A percentile compares a stretch with the other conserved stretches of the same genome.
phyloP scores from a whole-genome alignment of 2,888 invertebrate species.

The Drosophila barbarae region DNA sequence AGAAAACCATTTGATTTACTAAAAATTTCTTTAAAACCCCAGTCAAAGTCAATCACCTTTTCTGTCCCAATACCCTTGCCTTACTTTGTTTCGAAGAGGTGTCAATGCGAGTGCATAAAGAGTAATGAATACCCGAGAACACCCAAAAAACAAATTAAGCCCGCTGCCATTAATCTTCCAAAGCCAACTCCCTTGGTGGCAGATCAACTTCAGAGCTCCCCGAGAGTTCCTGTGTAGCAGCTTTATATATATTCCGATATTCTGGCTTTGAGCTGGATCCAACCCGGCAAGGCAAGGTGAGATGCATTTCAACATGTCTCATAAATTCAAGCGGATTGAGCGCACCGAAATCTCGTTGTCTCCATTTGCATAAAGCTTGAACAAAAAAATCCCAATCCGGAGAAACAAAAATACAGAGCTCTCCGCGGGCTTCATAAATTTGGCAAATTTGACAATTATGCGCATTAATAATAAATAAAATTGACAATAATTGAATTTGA shows the following conservation, averaged over 20 bases:
- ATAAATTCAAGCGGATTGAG: conserved; percentile 76
- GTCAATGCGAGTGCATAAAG: conserved; percentile 57
- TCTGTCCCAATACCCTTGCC: background rate
- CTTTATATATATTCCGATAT: conserved; percentile 6
- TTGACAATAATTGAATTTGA: conserved; percentile 79
- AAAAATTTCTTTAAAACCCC: background rate
- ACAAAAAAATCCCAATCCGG: background rate
- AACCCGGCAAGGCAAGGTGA: conserved; percentile 72
- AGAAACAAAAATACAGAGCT: conserved; percentile 8
- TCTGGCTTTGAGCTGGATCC: conserved; percentile 19
- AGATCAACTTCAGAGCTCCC: conserved; percentile 18
- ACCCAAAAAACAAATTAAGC: conserved; percentile 76
- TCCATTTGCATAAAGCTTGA: conserved; percentile 59
- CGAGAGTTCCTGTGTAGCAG: conserved; percentile 5
- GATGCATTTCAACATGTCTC: conserved; percentile 79
- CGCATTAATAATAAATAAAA: conserved; percentile 79
- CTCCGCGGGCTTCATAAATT: conserved; percentile 72
- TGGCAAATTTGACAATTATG: conserved; percentile 80
- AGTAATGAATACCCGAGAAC: conserved; percentile 49
- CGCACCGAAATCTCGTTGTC: conserved; percentile 58
- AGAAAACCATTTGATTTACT: too few species aligned
- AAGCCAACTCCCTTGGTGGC: conserved; percentile 60
- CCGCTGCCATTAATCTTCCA: conserved; percentile 73
- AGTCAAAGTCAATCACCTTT: conserved; percentile 19
- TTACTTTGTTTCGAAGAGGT: conserved; percentile 31